A percentile compares a stretch with the other conserved stretches of the same genome.
Evolutionary conservation across 2,797 vertebrate species (phyloP).

Genomic region (Danio albolineatus): DNA sequence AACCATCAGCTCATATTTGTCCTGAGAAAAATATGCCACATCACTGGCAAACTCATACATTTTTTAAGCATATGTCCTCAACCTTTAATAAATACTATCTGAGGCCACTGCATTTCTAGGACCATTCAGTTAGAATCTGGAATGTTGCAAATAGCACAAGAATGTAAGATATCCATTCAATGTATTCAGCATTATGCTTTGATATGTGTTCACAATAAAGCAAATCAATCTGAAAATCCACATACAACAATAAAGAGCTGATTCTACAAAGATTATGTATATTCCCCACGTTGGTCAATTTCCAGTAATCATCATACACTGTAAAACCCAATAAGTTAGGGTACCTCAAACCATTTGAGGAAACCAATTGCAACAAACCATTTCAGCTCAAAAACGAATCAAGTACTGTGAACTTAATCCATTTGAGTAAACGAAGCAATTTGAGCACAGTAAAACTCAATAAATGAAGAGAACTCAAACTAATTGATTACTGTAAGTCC

Average conservation of each 20-base stretch:
- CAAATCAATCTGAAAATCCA: slow-evolving; percentile 1
- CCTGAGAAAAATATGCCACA: slow-evolving; percentile 15
- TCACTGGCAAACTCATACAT: not conserved
- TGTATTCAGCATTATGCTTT: slow-evolving; percentile 7
- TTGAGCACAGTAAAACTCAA: no score
- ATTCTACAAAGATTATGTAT: not conserved
- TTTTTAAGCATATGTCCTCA: not conserved
- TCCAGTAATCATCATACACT: not conserved
- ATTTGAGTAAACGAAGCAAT: no score
- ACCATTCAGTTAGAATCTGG: not conserved
- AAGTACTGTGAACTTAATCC: no score
- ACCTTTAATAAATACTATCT: not conserved
- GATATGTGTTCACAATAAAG: not conserved
- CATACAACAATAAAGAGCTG: slow-evolving; percentile 13
- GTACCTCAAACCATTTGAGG: no score
- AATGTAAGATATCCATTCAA: not conserved
- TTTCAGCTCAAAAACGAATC: no score
- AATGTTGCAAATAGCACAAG: not conserved
- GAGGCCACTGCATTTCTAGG: not conserved
- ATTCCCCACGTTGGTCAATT: not conserved
- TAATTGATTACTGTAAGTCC: no score
- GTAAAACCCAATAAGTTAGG: no score
- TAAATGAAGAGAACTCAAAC: no score
- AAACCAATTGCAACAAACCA: no score
- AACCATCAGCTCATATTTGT: slow-evolving; percentile 1